Evolutionary conservation across 1,140 invertebrate species (phyloP), one percentile per base, ranked within the genome.

Genomic region (Euura lappo): DNA sequence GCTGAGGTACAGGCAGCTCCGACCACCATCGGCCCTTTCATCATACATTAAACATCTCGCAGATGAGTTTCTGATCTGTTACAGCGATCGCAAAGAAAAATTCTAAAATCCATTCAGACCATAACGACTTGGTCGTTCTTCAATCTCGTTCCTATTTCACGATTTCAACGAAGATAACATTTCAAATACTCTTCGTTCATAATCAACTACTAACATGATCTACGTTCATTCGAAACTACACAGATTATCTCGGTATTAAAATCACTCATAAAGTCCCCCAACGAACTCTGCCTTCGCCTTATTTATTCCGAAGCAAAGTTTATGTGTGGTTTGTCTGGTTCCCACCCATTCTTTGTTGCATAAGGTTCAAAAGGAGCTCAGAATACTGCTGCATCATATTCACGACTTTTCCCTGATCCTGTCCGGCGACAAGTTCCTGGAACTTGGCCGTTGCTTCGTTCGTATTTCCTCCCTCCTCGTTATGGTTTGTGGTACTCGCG

Each of bases 371-470:
- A 4, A 92, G 80, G 80, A 91, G 84, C 74, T 92, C 91, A 2
- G 90, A 91, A 80, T 91, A 92, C 74, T 92, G 91, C 78, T 92
- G 90, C 88, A 92, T 90, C 84, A 92, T 90, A 70, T 88, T 89
- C 13, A 91, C 89, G 28, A 91, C 85, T 66, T 88, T 88, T 13
- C 87, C 84, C 67, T 89, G 88, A 78, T 87, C 88, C 68, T 86
- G 87, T 45, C 86, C 84, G 2, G 84, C 83, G 10, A 80, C 78
- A 46, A 84, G 72, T 74, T 81, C 83, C 66, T 84, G 87, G 76
- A 81, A 86, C 72, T 82, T 88, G 28, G 78, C 85, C 10, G 80
- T 83, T 5, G 80, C 83, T 65, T 85, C 85, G 70, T 81, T 86
- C 8, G 79, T 80, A 2, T 77, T 74, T n/a, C 80, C 85, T 44